phyloP scores from a whole-genome alignment of 2,113 vertebrate species.

The western clawed frog (Xenopus tropicalis) region DNA sequence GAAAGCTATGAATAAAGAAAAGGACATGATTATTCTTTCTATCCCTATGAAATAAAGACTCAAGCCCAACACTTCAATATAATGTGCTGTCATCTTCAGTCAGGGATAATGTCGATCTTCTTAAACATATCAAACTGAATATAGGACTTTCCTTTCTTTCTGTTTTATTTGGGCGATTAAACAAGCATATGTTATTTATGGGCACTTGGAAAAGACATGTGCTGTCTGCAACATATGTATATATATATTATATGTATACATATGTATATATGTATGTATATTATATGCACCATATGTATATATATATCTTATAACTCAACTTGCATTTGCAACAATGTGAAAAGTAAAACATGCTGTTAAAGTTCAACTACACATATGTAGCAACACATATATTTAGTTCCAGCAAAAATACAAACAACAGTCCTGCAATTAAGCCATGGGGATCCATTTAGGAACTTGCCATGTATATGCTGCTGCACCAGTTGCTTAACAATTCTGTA shows the following conservation, averaged over 20 bases:
- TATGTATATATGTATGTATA: background rate
- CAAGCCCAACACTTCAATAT: background rate
- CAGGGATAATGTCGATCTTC: constrained; percentile 12
- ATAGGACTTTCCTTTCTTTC: background rate
- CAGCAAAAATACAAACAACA: too few species aligned
- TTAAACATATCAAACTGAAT: background rate
- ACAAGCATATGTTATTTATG: background rate
- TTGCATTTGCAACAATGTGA: too few species aligned
- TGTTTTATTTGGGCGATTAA: constrained; percentile 7
- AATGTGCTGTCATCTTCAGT: background rate
- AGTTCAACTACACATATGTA: too few species aligned
- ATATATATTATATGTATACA: background rate
- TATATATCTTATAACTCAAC: background rate
- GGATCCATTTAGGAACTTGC: too few species aligned
- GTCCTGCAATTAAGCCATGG: too few species aligned
- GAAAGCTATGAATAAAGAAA: too few species aligned
- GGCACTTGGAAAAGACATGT: background rate
- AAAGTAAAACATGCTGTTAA: too few species aligned
- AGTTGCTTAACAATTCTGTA: too few species aligned
- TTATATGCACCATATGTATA: background rate
- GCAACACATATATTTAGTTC: too few species aligned
- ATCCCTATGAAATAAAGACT: background rate
- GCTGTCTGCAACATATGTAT: background rate
- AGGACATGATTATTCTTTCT: background rate
- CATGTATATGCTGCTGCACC: too few species aligned